Base-by-base conservation (phyloP, 2,888 invertebrate species). In the Lissonota sp. region DNA sequence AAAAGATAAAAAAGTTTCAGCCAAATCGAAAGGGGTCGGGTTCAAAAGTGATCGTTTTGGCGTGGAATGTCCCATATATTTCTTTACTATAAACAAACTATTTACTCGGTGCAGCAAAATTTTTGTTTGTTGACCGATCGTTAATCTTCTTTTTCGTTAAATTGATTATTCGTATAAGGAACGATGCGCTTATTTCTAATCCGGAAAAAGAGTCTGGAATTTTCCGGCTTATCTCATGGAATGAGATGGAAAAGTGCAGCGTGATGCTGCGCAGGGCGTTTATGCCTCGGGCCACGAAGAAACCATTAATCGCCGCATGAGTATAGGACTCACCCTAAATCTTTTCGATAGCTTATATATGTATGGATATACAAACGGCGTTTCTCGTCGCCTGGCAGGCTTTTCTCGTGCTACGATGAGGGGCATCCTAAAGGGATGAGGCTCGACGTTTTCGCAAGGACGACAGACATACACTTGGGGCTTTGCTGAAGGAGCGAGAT, bases 281-380 rank as follows among this genome's bases (percentile, higher is more conserved):
- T 74, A 80, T 77, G 60, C 73, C 77, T 49, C 40, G 37, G 63
- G 79, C 66, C 51, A 64, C 64, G 62, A 62, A 77, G 73, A 62
- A 70, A 77, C 66, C 71, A 78, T 78, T 81, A 81, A 81, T 81
- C 81, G 81, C 70, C 80, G 60, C 66, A 81, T 74, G 78, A 78
- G 81, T 53, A 83, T n/a, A n/a, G n/a, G 83, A 82, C 83, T 87
- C 86, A 85, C 90, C 88, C 89, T 88, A 88, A 90, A 90, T 90
- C 90, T 89, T 78, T 83, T 26, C 69, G 85, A 78, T 78, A 66
- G 63, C 49, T 42, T 37, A 37, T 37, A 16, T 8, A 71, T 76
- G 84, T 82, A 77, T 26, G 26, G 26, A 26, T 26, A 26, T 26
- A 26, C 26, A 26, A 26, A 26, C 26, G 26, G 26, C 84, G 85